These are phyloP conservation scores for Gorsachius magnificus DNA, from an alignment of 2,797 vertebrate species.

Conservation along the genomic window DNA sequence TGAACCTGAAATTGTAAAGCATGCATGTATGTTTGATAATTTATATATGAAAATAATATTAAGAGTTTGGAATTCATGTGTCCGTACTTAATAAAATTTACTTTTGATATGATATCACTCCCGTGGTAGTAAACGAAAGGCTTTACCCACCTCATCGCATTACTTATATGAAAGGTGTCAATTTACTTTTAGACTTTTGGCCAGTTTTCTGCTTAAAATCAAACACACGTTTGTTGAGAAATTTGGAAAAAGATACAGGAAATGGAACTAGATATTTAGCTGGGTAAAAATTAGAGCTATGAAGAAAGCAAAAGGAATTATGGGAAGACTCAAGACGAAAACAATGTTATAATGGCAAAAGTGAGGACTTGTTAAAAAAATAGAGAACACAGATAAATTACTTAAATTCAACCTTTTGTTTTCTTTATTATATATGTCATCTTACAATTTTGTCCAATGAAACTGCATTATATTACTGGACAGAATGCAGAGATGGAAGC, in stretches of 20 bases:
- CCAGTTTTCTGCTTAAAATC: neutral
- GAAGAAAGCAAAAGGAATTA: neutral
- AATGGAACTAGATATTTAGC: neutral
- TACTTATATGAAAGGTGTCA: neutral
- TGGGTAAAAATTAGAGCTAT: neutral
- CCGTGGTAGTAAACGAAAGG: neutral
- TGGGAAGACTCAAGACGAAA: neutral
- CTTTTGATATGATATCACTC: neutral
- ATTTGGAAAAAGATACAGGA: neutral
- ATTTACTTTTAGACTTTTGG: neutral
- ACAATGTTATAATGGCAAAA: neutral
- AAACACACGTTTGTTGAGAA: neutral
- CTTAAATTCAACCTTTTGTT: neutral
- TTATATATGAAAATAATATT: neutral
- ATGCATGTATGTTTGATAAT: neutral
- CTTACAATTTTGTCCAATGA: neutral
- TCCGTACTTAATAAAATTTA: neutral
- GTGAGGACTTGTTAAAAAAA: neutral
- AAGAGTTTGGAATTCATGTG: neutral
- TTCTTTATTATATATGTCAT: neutral
- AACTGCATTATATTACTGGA: neutral
- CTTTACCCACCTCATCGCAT: neutral
- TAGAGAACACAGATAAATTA: neutral
- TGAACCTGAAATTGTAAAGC: constrained; percentile 12
- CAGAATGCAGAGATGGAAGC: neutral